Evolutionary conservation across 2,113 vertebrate genomes (phyloP).

Genomic region (Ancistrus triradiatus): DNA sequence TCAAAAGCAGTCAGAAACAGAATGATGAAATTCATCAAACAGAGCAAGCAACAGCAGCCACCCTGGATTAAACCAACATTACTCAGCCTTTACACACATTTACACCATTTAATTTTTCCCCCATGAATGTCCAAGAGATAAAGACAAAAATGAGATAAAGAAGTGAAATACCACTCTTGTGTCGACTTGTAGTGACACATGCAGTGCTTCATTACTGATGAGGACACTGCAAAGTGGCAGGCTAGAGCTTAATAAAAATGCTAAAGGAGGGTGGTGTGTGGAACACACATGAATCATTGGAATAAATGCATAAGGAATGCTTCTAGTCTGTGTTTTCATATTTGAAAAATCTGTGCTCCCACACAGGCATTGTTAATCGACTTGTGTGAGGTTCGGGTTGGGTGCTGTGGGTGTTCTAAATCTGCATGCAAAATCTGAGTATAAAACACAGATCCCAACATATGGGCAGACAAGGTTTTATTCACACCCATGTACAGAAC

Average conservation of each 20-base stretch:
- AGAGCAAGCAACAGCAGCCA: constrained; percentile 11
- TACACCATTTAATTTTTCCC: too few species aligned
- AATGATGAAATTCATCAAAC: constrained; percentile 41
- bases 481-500: constrained; percentile 49
- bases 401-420: constrained; percentile 6
- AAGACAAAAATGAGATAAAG: background rate
- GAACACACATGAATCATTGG: constrained; percentile 96
- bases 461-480: constrained; percentile 20
- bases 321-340: constrained; percentile 66
- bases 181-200: constrained; percentile 89
- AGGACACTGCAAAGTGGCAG: constrained; percentile 73
- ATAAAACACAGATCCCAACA: constrained; percentile 17
- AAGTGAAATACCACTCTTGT: too few species aligned
- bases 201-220: constrained; percentile 86
- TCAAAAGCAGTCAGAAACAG: constrained; percentile 36
- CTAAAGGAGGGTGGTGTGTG: constrained; percentile 84
- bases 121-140: too few species aligned
- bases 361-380: background rate
- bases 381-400: too few species aligned
- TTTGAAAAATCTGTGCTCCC: constrained; percentile 7
- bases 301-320: constrained; percentile 77
- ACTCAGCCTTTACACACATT: background rate
- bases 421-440: background rate
- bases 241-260: constrained; percentile 88
- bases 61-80: constrained; percentile 9